Conservation (phyloP, 2,113 vertebrate species). For the Ctenomys sociabilis region DNA sequence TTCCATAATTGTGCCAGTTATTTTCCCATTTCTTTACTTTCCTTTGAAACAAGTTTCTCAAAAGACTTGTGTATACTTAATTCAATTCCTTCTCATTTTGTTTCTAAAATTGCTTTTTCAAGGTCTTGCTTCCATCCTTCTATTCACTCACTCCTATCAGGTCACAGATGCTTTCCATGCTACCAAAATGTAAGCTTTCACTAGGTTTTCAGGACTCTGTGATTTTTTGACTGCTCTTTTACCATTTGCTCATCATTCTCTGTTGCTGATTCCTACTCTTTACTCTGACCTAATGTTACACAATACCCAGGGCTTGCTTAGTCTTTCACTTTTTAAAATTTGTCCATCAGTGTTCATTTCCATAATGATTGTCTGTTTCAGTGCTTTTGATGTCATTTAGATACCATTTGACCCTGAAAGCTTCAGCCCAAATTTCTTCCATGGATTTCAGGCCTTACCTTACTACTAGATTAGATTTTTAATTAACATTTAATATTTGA, state of each 20-base stretch:
- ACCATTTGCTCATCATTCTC: background rate
- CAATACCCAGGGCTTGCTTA: background rate
- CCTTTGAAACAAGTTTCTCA: constrained; percentile 30
- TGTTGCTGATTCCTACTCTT: background rate
- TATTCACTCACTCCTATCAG: background rate
- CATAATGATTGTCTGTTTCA: background rate
- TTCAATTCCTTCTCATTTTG: constrained; percentile 8
- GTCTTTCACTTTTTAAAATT: background rate
- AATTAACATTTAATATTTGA: constrained; percentile 34
- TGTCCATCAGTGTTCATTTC: background rate
- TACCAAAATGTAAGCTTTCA: constrained; percentile 1
- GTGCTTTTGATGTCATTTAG: background rate
- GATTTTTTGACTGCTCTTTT: background rate
- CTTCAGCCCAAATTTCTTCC: constrained; percentile 7
- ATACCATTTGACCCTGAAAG: background rate
- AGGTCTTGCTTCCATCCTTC: background rate
- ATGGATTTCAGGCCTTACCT: background rate
- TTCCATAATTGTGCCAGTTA: background rate
- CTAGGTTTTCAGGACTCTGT: background rate
- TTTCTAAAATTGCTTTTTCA: background rate
- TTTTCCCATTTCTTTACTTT: constrained; percentile 1
- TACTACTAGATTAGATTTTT: constrained; percentile 16
- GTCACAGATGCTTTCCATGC: background rate
- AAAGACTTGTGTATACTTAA: background rate
- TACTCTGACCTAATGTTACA: background rate